phyloP scores from a whole-genome alignment of 2,113 vertebrate species.

The Loxodonta africana region DNA sequence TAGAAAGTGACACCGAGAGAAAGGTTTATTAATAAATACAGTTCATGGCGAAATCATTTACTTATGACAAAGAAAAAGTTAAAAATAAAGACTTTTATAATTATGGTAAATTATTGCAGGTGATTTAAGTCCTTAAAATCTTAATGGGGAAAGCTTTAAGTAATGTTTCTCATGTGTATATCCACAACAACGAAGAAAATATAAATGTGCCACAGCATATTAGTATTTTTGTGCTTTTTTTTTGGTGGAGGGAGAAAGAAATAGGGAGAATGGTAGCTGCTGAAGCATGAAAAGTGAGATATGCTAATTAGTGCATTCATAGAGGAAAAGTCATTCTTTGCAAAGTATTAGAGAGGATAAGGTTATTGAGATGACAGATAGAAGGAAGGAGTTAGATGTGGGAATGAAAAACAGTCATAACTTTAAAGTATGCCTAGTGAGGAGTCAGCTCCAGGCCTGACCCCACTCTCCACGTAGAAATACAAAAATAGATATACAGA shows the following conservation, averaged over 20 bases:
- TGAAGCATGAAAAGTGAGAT: background rate
- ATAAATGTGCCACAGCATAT: background rate
- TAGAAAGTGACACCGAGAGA: slow-evolving; percentile 49
- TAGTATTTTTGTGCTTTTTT: background rate
- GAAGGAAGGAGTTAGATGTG: background rate
- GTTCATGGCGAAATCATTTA: slow-evolving; percentile 23
- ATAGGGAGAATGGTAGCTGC: background rate
- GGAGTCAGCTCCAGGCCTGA: background rate
- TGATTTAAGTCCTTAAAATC: background rate
- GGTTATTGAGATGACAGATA: background rate
- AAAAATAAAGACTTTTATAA: background rate
- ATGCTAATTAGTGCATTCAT: too few species aligned
- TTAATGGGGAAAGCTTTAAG: background rate
- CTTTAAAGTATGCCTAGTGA: background rate
- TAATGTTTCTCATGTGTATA: background rate
- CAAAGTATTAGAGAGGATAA: background rate
- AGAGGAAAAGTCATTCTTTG: background rate
- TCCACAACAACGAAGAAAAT: background rate
- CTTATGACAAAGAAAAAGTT: background rate
- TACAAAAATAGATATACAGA: background rate
- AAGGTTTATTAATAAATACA: slow-evolving; percentile 5
- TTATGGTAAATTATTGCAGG: background rate
- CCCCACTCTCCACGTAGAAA: background rate
- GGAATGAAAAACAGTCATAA: background rate
- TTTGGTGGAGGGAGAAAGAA: background rate